Evolutionary conservation across 2,888 invertebrate genomes (phyloP).

Genomic region (Calameuta filiformis): DNA sequence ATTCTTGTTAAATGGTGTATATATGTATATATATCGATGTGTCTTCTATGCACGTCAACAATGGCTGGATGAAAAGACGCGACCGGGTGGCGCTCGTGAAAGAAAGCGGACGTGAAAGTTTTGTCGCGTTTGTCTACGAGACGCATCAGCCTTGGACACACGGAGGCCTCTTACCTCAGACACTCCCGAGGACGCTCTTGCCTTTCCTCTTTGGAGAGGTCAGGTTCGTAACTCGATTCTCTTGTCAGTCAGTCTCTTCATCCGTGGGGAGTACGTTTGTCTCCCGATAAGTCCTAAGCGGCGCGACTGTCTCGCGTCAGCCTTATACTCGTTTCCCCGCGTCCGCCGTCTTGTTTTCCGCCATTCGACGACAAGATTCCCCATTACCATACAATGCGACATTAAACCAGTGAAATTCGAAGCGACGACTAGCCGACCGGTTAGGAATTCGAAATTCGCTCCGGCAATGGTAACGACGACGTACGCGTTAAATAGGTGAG

Average conservation of each 20-base stretch:
- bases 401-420: not conserved
- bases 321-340: too few species aligned
- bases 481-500: not conserved
- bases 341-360: not conserved
- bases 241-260: slow-evolving; percentile 21
- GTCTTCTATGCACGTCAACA: not conserved
- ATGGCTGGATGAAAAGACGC: not conserved
- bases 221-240: slow-evolving; percentile 31
- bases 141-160: too few species aligned
- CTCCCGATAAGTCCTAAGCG: not conserved
- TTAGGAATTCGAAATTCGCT: not conserved
- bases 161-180: not conserved
- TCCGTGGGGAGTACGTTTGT: slow-evolving; percentile 10
- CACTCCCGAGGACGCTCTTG: not conserved
- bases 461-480: not conserved
- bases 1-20: not conserved
- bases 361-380: not conserved
- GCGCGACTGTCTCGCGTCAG: too few species aligned
- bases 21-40: not conserved
- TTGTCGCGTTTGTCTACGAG: not conserved
- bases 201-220: slow-evolving; percentile 32
- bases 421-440: not conserved
- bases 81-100: not conserved
- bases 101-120: not conserved
- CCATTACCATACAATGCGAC: not conserved